These are phyloP conservation scores for Achroia grisella DNA, from an alignment of 1,140 invertebrate genomes.

Conservation along the genomic window DNA sequence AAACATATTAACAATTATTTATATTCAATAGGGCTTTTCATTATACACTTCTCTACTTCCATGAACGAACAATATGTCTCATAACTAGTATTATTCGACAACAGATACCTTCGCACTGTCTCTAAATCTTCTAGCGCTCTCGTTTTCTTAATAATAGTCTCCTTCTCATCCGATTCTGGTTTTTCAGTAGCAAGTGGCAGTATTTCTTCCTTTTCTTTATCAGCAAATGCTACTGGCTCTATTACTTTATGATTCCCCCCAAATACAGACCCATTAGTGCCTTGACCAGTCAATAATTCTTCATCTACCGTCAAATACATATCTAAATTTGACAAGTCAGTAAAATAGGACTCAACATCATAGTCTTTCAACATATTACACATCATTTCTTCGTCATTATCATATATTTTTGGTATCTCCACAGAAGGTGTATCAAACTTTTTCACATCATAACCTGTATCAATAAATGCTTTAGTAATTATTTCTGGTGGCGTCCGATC, in stretches of 20 bases:
- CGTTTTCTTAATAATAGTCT: conserved; percentile 12
- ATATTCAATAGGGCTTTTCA: neutral
- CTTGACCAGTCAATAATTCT: conserved; percentile 22
- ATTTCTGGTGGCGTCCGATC: conserved; percentile 8
- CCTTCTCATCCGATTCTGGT: conserved; percentile 10
- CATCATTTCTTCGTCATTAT: conserved; percentile 19
- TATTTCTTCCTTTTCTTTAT: conserved; percentile 13
- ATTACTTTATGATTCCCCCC: conserved; percentile 23
- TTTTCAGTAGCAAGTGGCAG: conserved; percentile 16
- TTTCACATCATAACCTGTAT: conserved; percentile 19
- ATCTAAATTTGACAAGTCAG: conserved; percentile 15
- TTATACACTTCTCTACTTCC: conserved; percentile 20
- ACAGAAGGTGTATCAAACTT: neutral
- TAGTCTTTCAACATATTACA: conserved; percentile 19
- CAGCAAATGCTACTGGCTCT: conserved; percentile 1
- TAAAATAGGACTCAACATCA: conserved; percentile 20
- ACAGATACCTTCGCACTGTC: conserved; percentile 16
- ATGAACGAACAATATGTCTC: conserved; percentile 13
- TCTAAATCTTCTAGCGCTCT: conserved; percentile 20
- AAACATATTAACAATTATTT: too few species aligned
- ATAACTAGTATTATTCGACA: conserved; percentile 11
- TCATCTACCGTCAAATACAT: conserved; percentile 27
- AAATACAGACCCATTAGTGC: conserved; percentile 24
- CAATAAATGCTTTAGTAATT: conserved; percentile 15
- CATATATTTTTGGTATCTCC: conserved; percentile 8